Conservation (phyloP, 2,113 vertebrate species). For the Lagopus muta region DNA sequence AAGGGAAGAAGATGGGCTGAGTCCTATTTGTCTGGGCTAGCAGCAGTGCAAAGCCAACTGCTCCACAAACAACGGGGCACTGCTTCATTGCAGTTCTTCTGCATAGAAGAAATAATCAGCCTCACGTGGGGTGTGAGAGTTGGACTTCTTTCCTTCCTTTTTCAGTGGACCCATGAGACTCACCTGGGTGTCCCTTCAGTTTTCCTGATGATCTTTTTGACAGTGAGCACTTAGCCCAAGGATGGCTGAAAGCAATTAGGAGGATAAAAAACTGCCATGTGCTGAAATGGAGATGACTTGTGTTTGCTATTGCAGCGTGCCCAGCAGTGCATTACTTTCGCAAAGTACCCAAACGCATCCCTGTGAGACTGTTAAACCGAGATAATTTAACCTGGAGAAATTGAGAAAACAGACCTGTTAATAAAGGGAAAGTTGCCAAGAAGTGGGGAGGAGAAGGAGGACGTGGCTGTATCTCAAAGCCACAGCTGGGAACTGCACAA, state of each 20-base stretch:
- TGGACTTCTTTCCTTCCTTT: background rate
- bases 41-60: background rate
- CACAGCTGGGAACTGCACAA: constrained; percentile 4
- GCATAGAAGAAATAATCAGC: background rate
- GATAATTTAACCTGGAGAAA: background rate
- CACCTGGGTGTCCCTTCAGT: fast-evolving
- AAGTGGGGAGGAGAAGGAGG: background rate
- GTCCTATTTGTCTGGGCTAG: background rate
- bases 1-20: background rate
- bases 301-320: background rate
- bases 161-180: no score
- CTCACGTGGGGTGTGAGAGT: background rate
- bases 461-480: constrained; percentile 12
- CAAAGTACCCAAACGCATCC: background rate
- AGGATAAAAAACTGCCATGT: background rate
- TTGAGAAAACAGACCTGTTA: background rate
- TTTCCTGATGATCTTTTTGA: background rate
- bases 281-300: background rate
- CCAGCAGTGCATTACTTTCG: background rate
- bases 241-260: background rate
- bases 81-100: background rate
- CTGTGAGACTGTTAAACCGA: background rate
- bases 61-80: no score
- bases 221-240: background rate
- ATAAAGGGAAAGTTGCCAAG: background rate